Conservation (phyloP, 2,888 invertebrate species). For the Polymixis lichenea region DNA sequence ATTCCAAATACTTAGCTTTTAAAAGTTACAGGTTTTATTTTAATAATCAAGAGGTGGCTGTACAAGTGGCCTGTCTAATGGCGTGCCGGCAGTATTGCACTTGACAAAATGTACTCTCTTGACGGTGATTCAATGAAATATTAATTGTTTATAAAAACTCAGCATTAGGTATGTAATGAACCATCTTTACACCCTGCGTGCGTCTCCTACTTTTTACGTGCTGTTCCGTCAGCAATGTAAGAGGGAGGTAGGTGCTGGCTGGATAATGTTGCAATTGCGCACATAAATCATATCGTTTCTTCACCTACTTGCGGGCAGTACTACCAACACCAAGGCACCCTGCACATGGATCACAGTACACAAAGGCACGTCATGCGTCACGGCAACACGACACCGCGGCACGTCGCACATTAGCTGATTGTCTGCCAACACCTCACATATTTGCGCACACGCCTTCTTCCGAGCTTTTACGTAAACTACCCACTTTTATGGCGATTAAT, state of each 20-base stretch:
- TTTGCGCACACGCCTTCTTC: constrained; percentile 65
- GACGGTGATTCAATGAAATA: not conserved
- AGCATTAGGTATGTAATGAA: not conserved
- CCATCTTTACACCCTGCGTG: not conserved
- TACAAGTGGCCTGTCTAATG: not conserved
- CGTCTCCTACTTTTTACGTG: not conserved
- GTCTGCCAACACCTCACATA: constrained; percentile 59
- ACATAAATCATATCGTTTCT: not conserved
- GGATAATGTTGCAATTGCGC: not conserved
- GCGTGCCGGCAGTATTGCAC: not conserved
- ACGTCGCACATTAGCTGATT: constrained; percentile 77
- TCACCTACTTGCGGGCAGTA: not conserved
- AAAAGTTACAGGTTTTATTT: not conserved
- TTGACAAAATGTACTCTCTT: not conserved
- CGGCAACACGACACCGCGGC: constrained; percentile 52
- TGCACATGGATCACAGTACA: constrained; percentile 1
- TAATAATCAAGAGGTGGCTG: not conserved
- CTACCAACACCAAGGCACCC: not conserved
- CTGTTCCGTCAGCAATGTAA: not conserved
- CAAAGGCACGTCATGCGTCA: constrained; percentile 20
- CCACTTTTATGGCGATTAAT: constrained; percentile 56
- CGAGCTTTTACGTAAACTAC: constrained; percentile 52
- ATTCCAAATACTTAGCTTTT: not conserved
- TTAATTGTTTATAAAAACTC: constrained; percentile 1
- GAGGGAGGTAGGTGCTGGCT: not conserved